Base-by-base conservation (phyloP, 2,797 vertebrate species). In the Anguilla megastoma region DNA sequence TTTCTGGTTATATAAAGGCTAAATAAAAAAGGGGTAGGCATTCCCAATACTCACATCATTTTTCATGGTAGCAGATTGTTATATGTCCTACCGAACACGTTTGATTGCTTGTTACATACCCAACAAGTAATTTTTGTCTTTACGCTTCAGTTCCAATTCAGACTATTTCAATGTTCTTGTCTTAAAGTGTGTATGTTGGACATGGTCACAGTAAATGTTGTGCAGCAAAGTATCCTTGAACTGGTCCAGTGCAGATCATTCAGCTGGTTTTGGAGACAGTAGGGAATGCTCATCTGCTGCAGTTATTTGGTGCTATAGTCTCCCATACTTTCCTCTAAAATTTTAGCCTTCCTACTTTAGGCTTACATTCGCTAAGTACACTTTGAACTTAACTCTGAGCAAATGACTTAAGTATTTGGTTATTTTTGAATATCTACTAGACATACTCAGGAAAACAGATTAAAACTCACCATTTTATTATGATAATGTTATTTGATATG, bases 401-500 rank as follows among this genome's bases (percentile, higher is more conserved):
- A 92, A 60, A 74, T 1, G n/a, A 63, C 27, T 21, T 24, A 6
- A 8, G 63, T 27, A 24, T n/a, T 60, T 18, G 7, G 63, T 83
- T 91, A 30, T 36, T 30, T 74, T 74, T 18, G 9, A 50, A 50
- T 24, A 82, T 50, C 41, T n/a, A 24, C 30, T 24, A 82, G 7
- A 82, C 69, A 92, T 89, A 41, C 63, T 45, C 2, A 90, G 89
- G 86, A 88, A 89, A 92, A 94, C 94, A 94, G 95, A 95, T 95
- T 96, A 96, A 97, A 98, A 97, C 96, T 97, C 95, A 96, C 95
- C 95, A 94, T 96, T 97, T 97, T 97, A 97, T 97, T 96, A 97
- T 96, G 96, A 95, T 97, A 97, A 96, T 96, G 96, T 97, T 97
- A 97, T 96, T 96, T 96, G 95, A 95, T 97, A 96, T 94, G 95